These are phyloP conservation scores for Heliconius aoede DNA, from an alignment of 2,888 invertebrate genomes.

Conservation along the genomic window DNA sequence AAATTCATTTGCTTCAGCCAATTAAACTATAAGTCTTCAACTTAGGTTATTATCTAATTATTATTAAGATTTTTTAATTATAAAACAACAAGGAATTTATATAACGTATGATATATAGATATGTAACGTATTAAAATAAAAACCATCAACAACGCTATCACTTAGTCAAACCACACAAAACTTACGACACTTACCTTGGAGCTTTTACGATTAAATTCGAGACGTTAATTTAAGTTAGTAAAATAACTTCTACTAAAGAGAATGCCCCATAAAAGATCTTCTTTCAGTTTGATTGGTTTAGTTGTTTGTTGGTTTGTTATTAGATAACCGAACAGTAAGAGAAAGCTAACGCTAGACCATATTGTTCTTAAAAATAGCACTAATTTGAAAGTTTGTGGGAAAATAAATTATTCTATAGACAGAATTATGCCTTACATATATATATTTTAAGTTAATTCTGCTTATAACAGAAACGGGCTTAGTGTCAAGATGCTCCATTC, in stretches of 20 bases:
- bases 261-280: slow-evolving; percentile 38
- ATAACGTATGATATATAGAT: neutral
- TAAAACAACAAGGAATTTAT: neutral
- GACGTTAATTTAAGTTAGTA: slow-evolving; percentile 36
- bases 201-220: slow-evolving; percentile 38
- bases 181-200: slow-evolving; percentile 39
- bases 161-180: slow-evolving; percentile 33
- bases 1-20: too few relatives aligned
- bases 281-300: slow-evolving; percentile 40
- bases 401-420: neutral
- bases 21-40: too few relatives aligned
- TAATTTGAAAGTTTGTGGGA: neutral
- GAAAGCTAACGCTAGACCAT: neutral
- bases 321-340: neutral
- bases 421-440: neutral
- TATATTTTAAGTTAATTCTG: too few relatives aligned
- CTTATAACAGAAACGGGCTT: too few relatives aligned
- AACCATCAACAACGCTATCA: slow-evolving; percentile 23
- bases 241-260: slow-evolving; percentile 35
- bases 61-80: neutral
- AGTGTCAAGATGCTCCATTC: too few relatives aligned
- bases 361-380: neutral
- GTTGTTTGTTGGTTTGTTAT: slow-evolving; percentile 35
- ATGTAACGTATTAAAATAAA: slow-evolving; percentile 8
- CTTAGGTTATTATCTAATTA: too few relatives aligned